Evolutionary conservation across 2,797 vertebrate genomes (phyloP).

Genomic region (Sebastes matsubarae): DNA sequence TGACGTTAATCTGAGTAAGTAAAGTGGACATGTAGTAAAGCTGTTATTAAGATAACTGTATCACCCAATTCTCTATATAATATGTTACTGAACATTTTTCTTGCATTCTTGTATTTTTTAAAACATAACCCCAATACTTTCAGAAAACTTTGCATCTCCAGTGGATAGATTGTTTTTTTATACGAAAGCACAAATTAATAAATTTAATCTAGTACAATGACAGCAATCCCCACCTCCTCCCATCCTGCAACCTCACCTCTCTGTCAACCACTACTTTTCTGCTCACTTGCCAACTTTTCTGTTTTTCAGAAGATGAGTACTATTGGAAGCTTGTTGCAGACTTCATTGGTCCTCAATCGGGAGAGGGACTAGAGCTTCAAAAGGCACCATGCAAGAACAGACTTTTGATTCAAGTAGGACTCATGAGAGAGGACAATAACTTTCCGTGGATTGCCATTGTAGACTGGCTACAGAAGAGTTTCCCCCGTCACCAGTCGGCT

Average conservation of each 20-base stretch:
- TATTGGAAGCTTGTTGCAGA: constrained; percentile 81
- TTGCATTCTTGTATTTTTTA: not conserved
- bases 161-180: not conserved
- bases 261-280: not conserved
- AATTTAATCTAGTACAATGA: not conserved
- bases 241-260: not conserved
- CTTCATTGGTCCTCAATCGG: constrained; percentile 79
- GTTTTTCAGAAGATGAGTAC: constrained; percentile 79
- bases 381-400: constrained; percentile 73
- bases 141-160: not conserved
- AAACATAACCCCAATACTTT: not conserved
- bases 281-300: not conserved
- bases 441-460: constrained; percentile 75
- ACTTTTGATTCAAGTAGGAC: constrained; percentile 82
- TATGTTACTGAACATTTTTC: too few species aligned
- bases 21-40: not conserved
- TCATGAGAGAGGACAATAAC: constrained; percentile 81
- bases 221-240: not conserved
- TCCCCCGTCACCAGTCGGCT: constrained; percentile 72
- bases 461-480: constrained; percentile 81
- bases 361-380: constrained; percentile 71
- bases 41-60: not conserved
- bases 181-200: not conserved
- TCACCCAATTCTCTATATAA: not conserved
- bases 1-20: constrained; percentile 70